Percentiles rank a stretch among this genome's conserved stretches.
phyloP scores from a whole-genome alignment of 2,797 vertebrate genomes.

The Lepus oiostolus region DNA sequence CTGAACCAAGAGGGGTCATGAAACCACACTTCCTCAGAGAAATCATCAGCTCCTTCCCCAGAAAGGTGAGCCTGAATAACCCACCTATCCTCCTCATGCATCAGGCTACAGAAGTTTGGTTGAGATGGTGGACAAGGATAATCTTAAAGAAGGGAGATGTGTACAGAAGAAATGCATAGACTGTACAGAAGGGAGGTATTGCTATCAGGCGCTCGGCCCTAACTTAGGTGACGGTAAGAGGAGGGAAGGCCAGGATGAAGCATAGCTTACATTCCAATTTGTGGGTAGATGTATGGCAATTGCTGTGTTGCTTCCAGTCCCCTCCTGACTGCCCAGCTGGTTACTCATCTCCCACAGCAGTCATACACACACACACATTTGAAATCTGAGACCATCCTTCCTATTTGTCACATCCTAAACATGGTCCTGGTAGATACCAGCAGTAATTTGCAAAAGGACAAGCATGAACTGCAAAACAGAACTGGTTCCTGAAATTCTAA shows the following conservation, averaged over 20 bases:
- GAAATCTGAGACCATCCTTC: conserved; percentile 2
- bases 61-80: conserved; percentile 21
- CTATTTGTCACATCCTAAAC: not conserved
- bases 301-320: not conserved
- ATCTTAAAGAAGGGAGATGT: not conserved
- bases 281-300: not conserved
- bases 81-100: not conserved
- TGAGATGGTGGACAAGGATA: not conserved
- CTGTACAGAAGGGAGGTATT: not conserved
- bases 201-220: not conserved
- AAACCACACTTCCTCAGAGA: not conserved
- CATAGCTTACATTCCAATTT: not conserved
- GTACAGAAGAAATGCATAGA: not conserved
- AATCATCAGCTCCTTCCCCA: not conserved
- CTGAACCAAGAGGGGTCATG: not conserved
- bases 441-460: not conserved
- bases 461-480: conserved; percentile 39
- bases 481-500: not conserved
- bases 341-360: not conserved
- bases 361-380: not conserved
- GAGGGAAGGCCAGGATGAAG: not conserved
- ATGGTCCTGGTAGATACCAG: not conserved
- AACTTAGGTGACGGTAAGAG: not conserved
- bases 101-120: conserved; percentile 25
- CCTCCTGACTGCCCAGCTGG: not conserved